Evolutionary conservation across 2,888 invertebrate species (phyloP), one percentile per base, ranked within the genome.

Genomic region (Augiades crinisus): DNA sequence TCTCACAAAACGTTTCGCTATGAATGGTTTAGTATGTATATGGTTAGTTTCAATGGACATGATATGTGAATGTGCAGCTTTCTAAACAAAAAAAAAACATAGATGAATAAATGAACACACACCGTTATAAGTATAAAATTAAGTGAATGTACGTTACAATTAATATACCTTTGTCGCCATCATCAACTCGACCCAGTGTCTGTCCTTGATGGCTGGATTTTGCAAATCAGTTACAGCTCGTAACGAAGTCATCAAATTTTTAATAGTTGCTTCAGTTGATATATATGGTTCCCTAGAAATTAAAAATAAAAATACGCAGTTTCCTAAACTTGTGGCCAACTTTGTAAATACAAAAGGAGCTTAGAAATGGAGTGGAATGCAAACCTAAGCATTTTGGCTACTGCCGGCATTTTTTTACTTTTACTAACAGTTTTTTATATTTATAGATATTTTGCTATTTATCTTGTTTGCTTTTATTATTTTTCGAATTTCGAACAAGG

Each of bases 101-200:
- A 24, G n/a, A 10, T 41, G 16, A 2, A 16, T 16, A n/a, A 2
- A 16, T 16, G 5, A 21, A 14, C 12, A 36, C 3, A 16, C 5
- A 27, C 8, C 10, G 10, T 3, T 10, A 10, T 2, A 27, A n/a
- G 5, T 27, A 27, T 3, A 1, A 10, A 27, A 27, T 27, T 27
- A 10, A 10, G n/a, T 1, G 1, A 27, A 1, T 27, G 4, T 2
- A 34, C 0, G 24, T 49, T 64, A 14, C 13, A 12, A 10, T 31
- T 8, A 16, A 21, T 31, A 70, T 61, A 95, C 95, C 90, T 97
- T 95, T 0, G 98, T 98, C 6, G 96, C 96, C 74, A 93, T 93
- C 96, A 98, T 98, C 13, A 99, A 88, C 74, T 98, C 97, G 47
- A 94, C 90, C 98, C 98, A 99, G 84, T 99, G 98, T 38, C 98